Evolutionary conservation across 1,140 invertebrate genomes (phyloP).

Genomic region (Agrypnia vestita): DNA sequence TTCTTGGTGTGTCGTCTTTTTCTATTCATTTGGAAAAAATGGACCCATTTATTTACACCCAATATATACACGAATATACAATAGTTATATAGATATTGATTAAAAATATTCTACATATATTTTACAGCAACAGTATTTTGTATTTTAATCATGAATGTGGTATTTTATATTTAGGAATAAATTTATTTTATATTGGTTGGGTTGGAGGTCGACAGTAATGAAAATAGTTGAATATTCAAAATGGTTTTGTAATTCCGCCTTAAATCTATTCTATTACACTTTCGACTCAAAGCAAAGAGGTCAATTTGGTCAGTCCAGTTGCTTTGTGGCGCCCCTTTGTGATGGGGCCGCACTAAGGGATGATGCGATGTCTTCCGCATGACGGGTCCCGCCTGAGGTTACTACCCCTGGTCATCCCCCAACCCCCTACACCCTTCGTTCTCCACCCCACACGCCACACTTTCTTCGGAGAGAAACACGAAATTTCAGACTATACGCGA

Average conservation of each 20-base stretch:
- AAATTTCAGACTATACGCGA: neutral
- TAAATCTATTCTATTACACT: slow-evolving; percentile 19
- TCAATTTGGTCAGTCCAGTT: slow-evolving; percentile 25
- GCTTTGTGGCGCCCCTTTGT: slow-evolving; percentile 19
- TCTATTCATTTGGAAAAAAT: no score
- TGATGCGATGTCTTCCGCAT: slow-evolving; percentile 38
- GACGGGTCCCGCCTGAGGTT: neutral
- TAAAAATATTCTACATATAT: no score
- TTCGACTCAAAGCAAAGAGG: slow-evolving; percentile 35
- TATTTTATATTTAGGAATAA: no score
- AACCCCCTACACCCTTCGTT: neutral
- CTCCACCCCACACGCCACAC: neutral
- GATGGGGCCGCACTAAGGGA: slow-evolving; percentile 7
- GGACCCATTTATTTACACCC: no score
- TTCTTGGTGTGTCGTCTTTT: no score
- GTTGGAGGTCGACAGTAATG: no score
- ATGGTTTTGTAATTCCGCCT: neutral
- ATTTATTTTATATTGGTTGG: no score
- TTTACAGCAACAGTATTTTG: no score
- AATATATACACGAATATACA: no score
- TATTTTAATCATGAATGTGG: no score
- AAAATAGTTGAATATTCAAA: neutral
- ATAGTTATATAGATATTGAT: no score
- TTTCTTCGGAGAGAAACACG: neutral
- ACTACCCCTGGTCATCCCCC: neutral